Evolutionary conservation across 2,113 vertebrate species (phyloP), one percentile per base, ranked within the genome.

Genomic region (Lipophrys pholis): DNA sequence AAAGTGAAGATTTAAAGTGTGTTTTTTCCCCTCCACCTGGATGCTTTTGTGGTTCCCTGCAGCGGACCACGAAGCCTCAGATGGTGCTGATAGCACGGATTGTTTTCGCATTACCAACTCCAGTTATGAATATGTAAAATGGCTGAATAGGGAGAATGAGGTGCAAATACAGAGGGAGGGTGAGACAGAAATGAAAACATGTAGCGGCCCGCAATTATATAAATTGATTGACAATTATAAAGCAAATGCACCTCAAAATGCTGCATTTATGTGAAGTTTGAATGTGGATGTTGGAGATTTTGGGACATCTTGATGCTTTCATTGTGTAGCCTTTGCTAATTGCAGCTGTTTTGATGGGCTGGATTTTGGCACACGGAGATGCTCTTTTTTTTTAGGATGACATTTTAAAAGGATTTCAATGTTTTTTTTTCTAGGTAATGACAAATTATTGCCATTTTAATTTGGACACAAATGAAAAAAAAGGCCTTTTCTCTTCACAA

Each of bases 61-160:
- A 64, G 82, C 50, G 74, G 79, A 67, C 64, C 64, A 38, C 64
- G 72, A 46, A 62, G 78, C 78, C 78, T 76, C 71, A 81, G 89
- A 90, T 85, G 84, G 78, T 71, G 80, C 85, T 88, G 85, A 87
- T 81, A 81, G 80, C 90, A 80, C 74, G 85, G 91, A 85, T 93
- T 92, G 91, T 92, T 93, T 93, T 93, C 89, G 91, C 91, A 90
- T 91, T 91, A 90, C 89, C 87, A 92, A 90, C 88, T 90, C 84
- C 81, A 83, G 89, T 92, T 93, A 92, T 92, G 91, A 93, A 93
- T 93, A 93, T 92, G 92, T 92, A 92, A 93, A 92, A 93, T 91
- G 92, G 90, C 90, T 91, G 90, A 91, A 92, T 90, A 68, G 86
- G 80, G 87, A 82, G 86, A 88, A 86, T 84, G 87, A 89, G 88